phyloP scores from a whole-genome alignment of 2,888 invertebrate species.

The Diarsia mendica region DNA sequence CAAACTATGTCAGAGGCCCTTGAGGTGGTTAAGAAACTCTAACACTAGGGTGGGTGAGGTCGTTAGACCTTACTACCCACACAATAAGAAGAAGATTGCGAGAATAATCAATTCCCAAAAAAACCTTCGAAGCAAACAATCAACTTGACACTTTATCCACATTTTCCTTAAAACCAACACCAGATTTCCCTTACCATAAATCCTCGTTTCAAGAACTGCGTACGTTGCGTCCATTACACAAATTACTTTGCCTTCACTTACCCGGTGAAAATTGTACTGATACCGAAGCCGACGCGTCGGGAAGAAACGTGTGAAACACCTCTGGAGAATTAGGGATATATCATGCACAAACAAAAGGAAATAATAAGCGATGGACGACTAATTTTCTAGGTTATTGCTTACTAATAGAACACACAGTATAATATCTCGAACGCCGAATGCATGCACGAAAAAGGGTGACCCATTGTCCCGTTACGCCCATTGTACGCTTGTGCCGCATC shows the following conservation, averaged over 20 bases:
- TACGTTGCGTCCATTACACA: constrained; percentile 48
- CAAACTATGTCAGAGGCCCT: no score
- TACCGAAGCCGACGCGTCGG: constrained; percentile 74
- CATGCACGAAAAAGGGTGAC: no score
- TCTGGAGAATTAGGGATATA: constrained; percentile 75
- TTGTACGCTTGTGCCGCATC: no score
- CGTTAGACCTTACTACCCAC: no score
- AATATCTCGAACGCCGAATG: not conserved
- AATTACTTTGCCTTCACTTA: constrained; percentile 64
- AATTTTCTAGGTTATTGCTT: constrained; percentile 20
- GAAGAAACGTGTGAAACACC: constrained; percentile 82
- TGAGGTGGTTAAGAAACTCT: no score
- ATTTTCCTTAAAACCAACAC: constrained; percentile 14
- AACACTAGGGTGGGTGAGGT: no score
- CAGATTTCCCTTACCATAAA: not conserved
- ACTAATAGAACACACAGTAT: constrained; percentile 11
- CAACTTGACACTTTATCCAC: not conserved
- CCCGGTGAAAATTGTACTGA: constrained; percentile 76
- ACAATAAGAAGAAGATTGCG: not conserved
- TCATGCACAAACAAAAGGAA: constrained; percentile 61
- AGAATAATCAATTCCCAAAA: not conserved
- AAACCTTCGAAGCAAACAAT: not conserved
- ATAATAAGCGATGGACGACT: constrained; percentile 54
- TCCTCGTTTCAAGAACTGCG: constrained; percentile 5
- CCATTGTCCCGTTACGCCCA: no score